A percentile compares a stretch with the other conserved stretches of the same genome.
phyloP scores from a whole-genome alignment of 2,888 invertebrate genomes.

The Pristionchus fissidentatus region DNA sequence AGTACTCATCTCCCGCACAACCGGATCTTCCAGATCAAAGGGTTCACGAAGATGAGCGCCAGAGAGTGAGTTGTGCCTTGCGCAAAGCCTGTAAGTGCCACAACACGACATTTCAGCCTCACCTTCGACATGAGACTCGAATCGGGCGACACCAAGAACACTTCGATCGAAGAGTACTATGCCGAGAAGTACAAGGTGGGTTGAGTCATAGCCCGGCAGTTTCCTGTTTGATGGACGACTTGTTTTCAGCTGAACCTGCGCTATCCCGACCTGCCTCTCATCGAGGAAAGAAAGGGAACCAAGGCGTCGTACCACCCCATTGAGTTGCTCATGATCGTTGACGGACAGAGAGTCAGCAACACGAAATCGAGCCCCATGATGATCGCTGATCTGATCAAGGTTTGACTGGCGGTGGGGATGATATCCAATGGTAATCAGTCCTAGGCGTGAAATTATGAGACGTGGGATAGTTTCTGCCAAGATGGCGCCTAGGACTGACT shows the following conservation, averaged over 20 bases:
- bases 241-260: conserved; percentile 23
- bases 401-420: background rate
- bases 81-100: background rate
- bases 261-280: conserved; percentile 23
- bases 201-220: background rate
- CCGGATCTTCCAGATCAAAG: conserved; percentile 41
- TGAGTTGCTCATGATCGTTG: conserved; percentile 49
- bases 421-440: too few relatives aligned
- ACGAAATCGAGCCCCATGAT: conserved; percentile 47
- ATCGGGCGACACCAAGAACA: background rate
- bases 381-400: conserved; percentile 46
- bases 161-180: background rate
- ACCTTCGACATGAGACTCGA: conserved; percentile 31
- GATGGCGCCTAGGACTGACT: too few relatives aligned
- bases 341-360: conserved; percentile 51
- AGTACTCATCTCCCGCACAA: conserved; percentile 46
- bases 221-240: background rate
- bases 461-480: too few relatives aligned
- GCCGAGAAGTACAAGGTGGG: conserved; percentile 35
- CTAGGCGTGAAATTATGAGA: too few relatives aligned
- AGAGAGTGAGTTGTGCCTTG: conserved; percentile 38
- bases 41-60: conserved; percentile 5
- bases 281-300: conserved; percentile 19
- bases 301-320: conserved; percentile 48
- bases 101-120: background rate